Conservation (phyloP, 1,140 invertebrate genomes). For the Cataglyphis hispanica region DNA sequence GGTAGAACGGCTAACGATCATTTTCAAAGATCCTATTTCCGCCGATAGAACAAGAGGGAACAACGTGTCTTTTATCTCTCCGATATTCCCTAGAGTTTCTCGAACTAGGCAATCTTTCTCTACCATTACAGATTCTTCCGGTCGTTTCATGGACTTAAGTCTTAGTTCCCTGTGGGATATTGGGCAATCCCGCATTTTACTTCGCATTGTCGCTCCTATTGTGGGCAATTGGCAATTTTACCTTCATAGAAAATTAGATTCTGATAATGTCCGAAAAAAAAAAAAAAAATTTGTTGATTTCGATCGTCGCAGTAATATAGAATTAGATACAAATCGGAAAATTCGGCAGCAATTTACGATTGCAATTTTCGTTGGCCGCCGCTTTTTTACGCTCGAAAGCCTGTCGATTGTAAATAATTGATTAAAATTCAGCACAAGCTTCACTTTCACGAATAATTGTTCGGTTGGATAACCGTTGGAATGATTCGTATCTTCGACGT, state of each 20-base stretch:
- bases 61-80: constrained; percentile 69
- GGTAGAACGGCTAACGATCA: constrained; percentile 56
- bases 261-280: background rate
- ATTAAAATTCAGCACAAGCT: constrained; percentile 41
- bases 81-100: constrained; percentile 58
- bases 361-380: background rate
- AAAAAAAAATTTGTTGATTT: background rate
- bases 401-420: constrained; percentile 43
- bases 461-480: constrained; percentile 37
- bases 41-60: constrained; percentile 60
- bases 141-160: constrained; percentile 48
- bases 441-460: constrained; percentile 45
- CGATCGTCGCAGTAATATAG: background rate
- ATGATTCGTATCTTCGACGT: constrained; percentile 50
- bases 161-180: constrained; percentile 36
- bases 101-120: constrained; percentile 52
- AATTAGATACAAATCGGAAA: background rate
- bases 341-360: background rate
- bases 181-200: constrained; percentile 21
- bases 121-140: constrained; percentile 55
- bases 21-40: constrained; percentile 66
- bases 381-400: constrained; percentile 14
- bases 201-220: constrained; percentile 8
- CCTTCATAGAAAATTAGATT: constrained; percentile 10
- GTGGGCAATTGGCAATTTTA: background rate